Evolutionary conservation across 53 echinoderm and acorn worm species (phyloP), one percentile per base, ranked within the genome.

Genomic region (Apostichopus leukothele): DNA sequence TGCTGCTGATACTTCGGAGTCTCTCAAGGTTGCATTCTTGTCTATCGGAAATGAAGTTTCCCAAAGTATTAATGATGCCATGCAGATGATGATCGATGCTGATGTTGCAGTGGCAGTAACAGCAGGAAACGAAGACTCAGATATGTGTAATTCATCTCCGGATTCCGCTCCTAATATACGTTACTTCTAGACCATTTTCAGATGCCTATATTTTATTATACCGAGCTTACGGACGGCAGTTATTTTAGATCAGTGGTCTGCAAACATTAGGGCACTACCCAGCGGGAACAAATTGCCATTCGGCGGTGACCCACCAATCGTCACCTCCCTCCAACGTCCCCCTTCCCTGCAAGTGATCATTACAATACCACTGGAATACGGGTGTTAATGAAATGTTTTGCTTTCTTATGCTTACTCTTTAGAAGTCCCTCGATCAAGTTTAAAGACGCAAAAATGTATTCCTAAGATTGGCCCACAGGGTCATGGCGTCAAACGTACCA

Each of bases 141-240:
- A 89, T 52, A 71, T 79, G 7, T 89, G 89, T 26, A 79, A 59
- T 16, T 80, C 79, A 61, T 89, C 89, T 52, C 89, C 89, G 9
- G 89, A 79, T 14, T 21, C 61, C n/a, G 66, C 79, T 6, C 79
- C 89, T 9, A 79, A 89, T 66, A 79, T 89, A 21, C 78, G 89
- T 89, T 10, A 7, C 67, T 67, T 12, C 12, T 18, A 18, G 67
- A 12, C 18, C 12, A 18, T 14, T 14, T 1, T 18, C 12, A 67
- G 67, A 18, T 18, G 67, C 18, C 67, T 18, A 67, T 67, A 14
- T 67, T 14, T 67, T 67, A 67, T 12, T 18, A 67, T 18, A 14
- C 67, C 12, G 67, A 18, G 67, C 67, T 18, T 67, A 18, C 18
- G 18, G 18, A 67, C 12, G 67, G 18, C 67, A 12, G 67, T 0